Evolutionary conservation across 2,888 invertebrate species (phyloP).

Genomic region (Aelia acuminata): DNA sequence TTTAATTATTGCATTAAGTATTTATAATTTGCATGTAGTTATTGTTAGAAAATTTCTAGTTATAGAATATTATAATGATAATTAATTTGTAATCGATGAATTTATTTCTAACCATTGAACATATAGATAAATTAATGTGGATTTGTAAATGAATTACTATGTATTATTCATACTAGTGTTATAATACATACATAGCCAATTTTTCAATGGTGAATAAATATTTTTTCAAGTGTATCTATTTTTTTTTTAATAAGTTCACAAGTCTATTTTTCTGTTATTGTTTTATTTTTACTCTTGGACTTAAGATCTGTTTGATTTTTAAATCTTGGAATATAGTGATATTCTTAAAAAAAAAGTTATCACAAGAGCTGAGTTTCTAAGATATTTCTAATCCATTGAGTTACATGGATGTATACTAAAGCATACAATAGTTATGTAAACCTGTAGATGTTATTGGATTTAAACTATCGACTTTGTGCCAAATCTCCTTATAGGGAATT

Average conservation of each 20-base stretch:
- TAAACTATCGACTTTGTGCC: too few relatives aligned
- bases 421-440: too few relatives aligned
- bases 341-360: too few relatives aligned
- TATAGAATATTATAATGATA: background rate
- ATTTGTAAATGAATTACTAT: background rate
- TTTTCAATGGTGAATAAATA: conserved; percentile 4
- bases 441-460: too few relatives aligned
- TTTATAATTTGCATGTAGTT: conserved; percentile 1
- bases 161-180: background rate
- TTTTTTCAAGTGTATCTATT: background rate
- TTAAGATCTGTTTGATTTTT: background rate
- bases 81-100: background rate
- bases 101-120: background rate
- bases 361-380: too few relatives aligned
- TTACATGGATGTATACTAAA: too few relatives aligned
- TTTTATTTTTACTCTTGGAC: background rate
- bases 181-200: background rate
- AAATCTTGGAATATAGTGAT: background rate
- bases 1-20: background rate
- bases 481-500: too few relatives aligned
- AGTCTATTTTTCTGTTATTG: background rate
- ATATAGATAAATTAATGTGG: background rate
- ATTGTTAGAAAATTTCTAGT: background rate
- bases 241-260: background rate
- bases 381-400: too few relatives aligned